Base-by-base conservation (phyloP, 2,888 invertebrate genomes). In the Chrysodeixis includens region DNA sequence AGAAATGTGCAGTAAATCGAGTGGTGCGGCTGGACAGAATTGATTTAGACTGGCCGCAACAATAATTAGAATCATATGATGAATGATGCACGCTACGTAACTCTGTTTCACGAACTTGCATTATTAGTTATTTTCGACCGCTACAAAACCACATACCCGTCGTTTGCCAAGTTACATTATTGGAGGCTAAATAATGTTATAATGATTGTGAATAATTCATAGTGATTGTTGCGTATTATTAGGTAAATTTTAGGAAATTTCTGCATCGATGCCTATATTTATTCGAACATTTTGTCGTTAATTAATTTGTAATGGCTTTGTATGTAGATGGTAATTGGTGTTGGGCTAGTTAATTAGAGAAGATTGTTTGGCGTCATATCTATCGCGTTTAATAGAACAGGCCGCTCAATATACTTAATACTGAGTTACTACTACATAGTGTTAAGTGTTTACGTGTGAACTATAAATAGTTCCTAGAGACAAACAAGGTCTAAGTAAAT, bases 21-120 rank as follows among this genome's bases (percentile, higher is more conserved):
- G 83, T 79, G 71, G 67, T 71, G 77, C 79, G 82, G 81, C 79
- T 77, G 77, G 77, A 83, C 84, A 83, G 86, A 89, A 93, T 92
- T 91, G 92, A 92, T 92, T 92, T 88, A 88, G 92, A 91, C 85
- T 83, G 78, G 84, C 86, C 85, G 85, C 88, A 87, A 88, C 83
- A 90, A 90, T 92, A 92, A 92, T 92, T 91, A 89, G 88, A 89
- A 87, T 86, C 78, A 78, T 78, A 85, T 90, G 90, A 92, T 90
- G 76, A 83, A 86, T 81, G 73, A 60, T 64, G 53, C 70, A 60
- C 72, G 71, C 68, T 60, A 58, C 73, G 66, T 64, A 51, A 59
- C 57, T 65, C 74, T 80, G 73, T 79, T 68, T 63, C 57, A 35
- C n/a, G 56, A 20, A 56, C 62, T 76, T 57, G 56, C 49, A 73